A percentile compares a stretch with the other conserved stretches of the same genome.
phyloP scores from a whole-genome alignment of 92 coral and sea anemone species.

The Actinostola sp. region DNA sequence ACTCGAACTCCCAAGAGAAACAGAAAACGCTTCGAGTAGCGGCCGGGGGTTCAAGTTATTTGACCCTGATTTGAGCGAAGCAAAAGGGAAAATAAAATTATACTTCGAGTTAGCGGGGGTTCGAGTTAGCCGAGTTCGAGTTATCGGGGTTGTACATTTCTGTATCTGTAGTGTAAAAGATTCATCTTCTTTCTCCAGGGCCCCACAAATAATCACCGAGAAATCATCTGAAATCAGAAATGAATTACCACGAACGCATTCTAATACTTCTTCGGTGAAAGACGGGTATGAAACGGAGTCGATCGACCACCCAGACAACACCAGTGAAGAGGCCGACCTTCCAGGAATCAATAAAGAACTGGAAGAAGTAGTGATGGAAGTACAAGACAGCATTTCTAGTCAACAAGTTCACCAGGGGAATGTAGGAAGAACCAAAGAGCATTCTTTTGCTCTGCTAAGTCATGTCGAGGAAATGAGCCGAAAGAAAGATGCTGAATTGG shows the following conservation, averaged over 20 bases:
- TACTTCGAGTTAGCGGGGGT: too few relatives aligned
- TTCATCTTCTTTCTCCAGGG: neutral
- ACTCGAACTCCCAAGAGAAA: too few relatives aligned
- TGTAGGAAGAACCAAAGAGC: conserved; percentile 12
- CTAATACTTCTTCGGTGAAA: conserved; percentile 47
- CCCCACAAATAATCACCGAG: neutral
- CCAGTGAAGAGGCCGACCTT: conserved; percentile 37
- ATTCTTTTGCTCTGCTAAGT: conserved; percentile 17
- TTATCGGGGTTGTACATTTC: too few relatives aligned
- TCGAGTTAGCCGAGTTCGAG: too few relatives aligned
- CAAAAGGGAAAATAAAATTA: too few relatives aligned
- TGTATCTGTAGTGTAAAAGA: neutral
- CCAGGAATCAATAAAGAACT: conserved; percentile 54
- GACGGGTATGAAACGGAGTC: conserved; percentile 54
- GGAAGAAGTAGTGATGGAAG: conserved; percentile 59
- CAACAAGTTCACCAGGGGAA: conserved; percentile 8
- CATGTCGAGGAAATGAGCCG: conserved; percentile 56
- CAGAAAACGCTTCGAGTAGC: too few relatives aligned
- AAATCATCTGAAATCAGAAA: neutral
- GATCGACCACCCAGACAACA: conserved; percentile 38
- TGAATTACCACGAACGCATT: conserved; percentile 25
- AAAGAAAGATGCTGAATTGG: conserved; percentile 38
- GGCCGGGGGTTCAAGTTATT: too few relatives aligned
- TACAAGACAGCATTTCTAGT: conserved; percentile 36
- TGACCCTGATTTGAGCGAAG: too few relatives aligned